phyloP scores from a whole-genome alignment of 2,797 vertebrate species.

The Clarias fuscus region DNA sequence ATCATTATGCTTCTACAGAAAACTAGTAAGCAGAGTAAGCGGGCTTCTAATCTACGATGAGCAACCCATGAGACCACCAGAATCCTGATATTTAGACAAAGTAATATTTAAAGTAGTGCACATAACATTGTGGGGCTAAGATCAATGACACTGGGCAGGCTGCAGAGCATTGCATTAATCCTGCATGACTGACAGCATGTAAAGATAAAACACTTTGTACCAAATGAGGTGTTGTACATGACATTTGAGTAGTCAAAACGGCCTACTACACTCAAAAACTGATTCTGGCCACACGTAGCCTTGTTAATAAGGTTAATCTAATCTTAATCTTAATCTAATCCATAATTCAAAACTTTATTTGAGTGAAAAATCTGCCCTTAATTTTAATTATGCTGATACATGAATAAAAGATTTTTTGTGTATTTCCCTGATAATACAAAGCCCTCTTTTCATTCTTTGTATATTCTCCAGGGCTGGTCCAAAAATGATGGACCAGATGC shows the following conservation, averaged over 20 bases:
- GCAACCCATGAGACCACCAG: too few species aligned
- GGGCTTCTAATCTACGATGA: background rate
- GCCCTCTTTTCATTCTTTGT: background rate
- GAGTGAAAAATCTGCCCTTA: too few species aligned
- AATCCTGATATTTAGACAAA: background rate
- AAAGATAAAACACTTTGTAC: background rate
- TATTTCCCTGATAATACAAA: background rate
- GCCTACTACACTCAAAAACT: background rate
- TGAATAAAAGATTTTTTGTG: too few species aligned
- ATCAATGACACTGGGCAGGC: background rate
- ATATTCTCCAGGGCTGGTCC: background rate
- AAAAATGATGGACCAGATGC: background rate
- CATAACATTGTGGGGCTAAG: background rate
- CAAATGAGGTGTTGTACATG: background rate
- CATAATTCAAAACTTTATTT: too few species aligned
- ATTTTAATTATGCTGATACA: too few species aligned
- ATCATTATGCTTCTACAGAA: background rate
- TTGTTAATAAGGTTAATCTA: too few species aligned
- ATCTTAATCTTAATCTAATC: too few species aligned
- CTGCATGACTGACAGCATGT: background rate
- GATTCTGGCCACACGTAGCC: too few species aligned
- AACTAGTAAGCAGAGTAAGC: background rate
- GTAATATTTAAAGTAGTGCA: background rate
- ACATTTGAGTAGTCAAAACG: background rate
- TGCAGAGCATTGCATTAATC: background rate